Evolutionary conservation across 2,113 vertebrate species (phyloP).

Genomic region (Amphiprion percula): DNA sequence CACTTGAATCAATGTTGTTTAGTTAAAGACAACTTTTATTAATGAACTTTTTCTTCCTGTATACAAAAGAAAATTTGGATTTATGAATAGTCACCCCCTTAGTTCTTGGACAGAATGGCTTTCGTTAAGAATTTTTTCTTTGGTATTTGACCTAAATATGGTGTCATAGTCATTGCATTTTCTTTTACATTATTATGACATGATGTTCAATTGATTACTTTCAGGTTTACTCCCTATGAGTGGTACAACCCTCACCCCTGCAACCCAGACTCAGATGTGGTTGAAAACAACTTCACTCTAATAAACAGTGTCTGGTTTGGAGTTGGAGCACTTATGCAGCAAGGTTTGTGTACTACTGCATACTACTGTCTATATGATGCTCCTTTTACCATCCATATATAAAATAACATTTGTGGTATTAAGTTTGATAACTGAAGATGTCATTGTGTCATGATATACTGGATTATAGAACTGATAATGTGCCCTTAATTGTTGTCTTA

Average conservation of each 20-base stretch:
- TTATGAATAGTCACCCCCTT: no score
- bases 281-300: constrained; percentile 99
- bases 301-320: constrained; percentile 99
- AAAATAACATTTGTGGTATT: not conserved
- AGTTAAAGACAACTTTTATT: no score
- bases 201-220: constrained; percentile 64
- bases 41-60: no score
- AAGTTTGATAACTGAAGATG: not conserved
- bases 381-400: not conserved
- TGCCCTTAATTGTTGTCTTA: constrained; percentile 66
- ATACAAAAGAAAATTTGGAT: no score
- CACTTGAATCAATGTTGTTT: no score
- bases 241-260: constrained; percentile 99
- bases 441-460: not conserved
- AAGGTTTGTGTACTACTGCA: constrained; percentile 85
- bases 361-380: not conserved
- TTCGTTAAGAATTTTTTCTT: no score
- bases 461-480: not conserved
- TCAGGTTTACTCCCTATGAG: constrained; percentile 98
- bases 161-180: not conserved
- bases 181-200: not conserved
- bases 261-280: constrained; percentile 98
- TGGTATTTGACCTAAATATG: no score
- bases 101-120: no score
- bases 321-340: constrained; percentile 99